These are phyloP conservation scores for Nannoperca australis DNA, from an alignment of 2,797 vertebrate species.

Conservation along the genomic window DNA sequence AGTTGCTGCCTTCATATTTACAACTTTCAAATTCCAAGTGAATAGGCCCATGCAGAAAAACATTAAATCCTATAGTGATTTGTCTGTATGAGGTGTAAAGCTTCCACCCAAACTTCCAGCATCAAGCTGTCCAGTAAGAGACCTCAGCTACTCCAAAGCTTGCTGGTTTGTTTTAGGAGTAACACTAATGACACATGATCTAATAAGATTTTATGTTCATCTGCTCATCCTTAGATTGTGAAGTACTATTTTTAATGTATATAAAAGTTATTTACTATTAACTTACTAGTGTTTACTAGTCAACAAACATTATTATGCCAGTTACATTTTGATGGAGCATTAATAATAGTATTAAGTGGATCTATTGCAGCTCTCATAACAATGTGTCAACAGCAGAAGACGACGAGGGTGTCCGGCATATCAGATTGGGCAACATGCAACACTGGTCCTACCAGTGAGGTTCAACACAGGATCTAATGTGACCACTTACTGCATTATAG, in stretches of 20 bases:
- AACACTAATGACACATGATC: background rate
- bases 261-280: background rate
- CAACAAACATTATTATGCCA: background rate
- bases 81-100: background rate
- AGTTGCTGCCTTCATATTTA: background rate
- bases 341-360: conserved; percentile 27
- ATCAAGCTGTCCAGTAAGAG: too few relatives aligned
- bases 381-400: conserved; percentile 47
- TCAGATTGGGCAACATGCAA: conserved; percentile 51
- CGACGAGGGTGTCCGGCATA: conserved; percentile 36
- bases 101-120: background rate
- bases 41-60: background rate
- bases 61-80: background rate
- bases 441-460: conserved; percentile 8
- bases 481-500: background rate
- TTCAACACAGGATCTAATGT: background rate
- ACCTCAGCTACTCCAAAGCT: too few relatives aligned
- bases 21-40: background rate
- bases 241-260: background rate
- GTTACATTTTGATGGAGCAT: background rate
- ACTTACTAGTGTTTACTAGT: background rate
- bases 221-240: background rate
- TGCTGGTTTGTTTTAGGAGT: background rate
- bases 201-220: background rate
- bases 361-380: conserved; percentile 45